These are phyloP conservation scores for Ambastaia sidthimunki DNA, from an alignment of 2,797 vertebrate genomes.

Conservation along the genomic window DNA sequence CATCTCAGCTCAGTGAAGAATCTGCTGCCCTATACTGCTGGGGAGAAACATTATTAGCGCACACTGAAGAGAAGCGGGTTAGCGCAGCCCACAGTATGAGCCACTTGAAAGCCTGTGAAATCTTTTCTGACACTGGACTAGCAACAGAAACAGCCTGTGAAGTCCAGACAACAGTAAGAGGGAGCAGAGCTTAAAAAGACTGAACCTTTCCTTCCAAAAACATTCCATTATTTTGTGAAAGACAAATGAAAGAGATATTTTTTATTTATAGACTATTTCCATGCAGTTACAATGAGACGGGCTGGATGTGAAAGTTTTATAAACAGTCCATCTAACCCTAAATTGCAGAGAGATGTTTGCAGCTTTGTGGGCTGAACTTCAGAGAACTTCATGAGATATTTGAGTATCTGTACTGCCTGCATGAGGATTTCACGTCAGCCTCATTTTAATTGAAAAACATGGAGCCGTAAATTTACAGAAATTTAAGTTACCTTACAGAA, in stretches of 20 bases:
- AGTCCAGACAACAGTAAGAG: conserved; percentile 43
- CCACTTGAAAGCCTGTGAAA: conserved; percentile 44
- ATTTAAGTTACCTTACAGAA: no score
- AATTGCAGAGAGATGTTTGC: no score
- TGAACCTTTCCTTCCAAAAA: background rate
- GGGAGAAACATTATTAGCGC: conserved; percentile 41
- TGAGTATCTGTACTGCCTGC: background rate
- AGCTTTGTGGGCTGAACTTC: background rate
- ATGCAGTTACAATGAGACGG: background rate
- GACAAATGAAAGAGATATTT: background rate
- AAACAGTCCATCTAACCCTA: background rate
- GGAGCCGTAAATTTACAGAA: no score
- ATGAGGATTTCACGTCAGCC: no score
- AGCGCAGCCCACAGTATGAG: conserved; percentile 36
- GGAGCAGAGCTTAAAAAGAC: conserved; percentile 44
- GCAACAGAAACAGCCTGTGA: conserved; percentile 11
- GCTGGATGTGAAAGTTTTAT: background rate
- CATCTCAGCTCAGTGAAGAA: conserved; percentile 13
- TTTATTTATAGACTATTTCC: no score
- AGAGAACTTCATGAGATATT: background rate
- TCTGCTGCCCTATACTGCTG: conserved; percentile 50
- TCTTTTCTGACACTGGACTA: conserved; percentile 45
- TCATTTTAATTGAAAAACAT: no score
- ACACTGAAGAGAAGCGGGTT: conserved; percentile 38
- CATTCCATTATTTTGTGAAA: background rate